Evolutionary conservation across 2,113 vertebrate species (phyloP), one percentile per base, ranked within the genome.

Genomic region (Amphiprion percula): DNA sequence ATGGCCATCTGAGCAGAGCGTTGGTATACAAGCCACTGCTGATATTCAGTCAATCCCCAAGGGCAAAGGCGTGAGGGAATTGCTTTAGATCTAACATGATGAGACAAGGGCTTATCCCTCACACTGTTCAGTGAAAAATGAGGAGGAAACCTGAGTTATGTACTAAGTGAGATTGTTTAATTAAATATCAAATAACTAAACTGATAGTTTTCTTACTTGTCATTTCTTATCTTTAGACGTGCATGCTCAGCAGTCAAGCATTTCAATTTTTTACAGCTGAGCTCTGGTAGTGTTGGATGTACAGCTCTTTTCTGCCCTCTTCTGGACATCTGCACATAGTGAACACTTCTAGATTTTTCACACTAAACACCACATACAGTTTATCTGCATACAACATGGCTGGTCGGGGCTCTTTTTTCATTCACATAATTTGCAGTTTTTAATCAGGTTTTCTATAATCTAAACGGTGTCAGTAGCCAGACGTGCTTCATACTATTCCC

Each of bases 221-320:
- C 46, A 59, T 47, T 64, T 47, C 0, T 60, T 52, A 66, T 50
- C 23, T 69, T 8, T 2, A 16, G 47, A 58, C 11, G 19, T 58
- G 33, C 47, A 64, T 8, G 82, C 28, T 59, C n/a, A 80, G 63
- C 53, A 68, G 65, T 80, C 49, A 75, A 41, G 30, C 56, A 24
- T 50, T 28, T 15, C 23, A 11, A 30, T 68, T 41, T 71, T 62
- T 61, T 10, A 26, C 24, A 28, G 28, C 17, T 49, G 17, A 55
- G 5, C 28, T 65, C 1, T 3, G 10, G 24, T 72, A 3, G 14
- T 39, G 52, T 23, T 17, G 1, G 4, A 79, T 70, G 2, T 15
- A 33, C 44, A 85, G 88, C 79, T 91, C 90, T 88, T 63, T 83
- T 66, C 86, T 93, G 91, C 93, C 92, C 91, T 87, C 92, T 90